phyloP scores from a whole-genome alignment of 2,113 vertebrate species.

The Prochilodus magdalenae region DNA sequence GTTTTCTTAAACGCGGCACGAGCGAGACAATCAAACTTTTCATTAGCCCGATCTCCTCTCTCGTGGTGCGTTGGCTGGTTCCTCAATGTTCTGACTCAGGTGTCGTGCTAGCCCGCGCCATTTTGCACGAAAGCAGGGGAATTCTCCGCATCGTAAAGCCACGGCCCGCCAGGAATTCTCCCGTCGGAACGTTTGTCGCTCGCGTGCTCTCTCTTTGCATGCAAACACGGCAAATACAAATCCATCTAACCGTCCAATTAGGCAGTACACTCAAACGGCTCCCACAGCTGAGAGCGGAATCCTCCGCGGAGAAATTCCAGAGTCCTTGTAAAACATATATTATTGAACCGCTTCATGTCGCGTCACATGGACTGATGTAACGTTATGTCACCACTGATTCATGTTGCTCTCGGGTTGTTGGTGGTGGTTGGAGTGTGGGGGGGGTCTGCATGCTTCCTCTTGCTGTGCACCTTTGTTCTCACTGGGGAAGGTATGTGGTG shows the following conservation, averaged over 20 bases:
- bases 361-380: not conserved
- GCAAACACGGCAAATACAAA: conserved; percentile 27
- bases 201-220: not conserved
- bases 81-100: conserved; percentile 55
- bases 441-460: conserved; percentile 15
- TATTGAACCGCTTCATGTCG: not conserved
- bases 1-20: conserved; percentile 88
- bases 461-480: not conserved
- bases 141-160: conserved; percentile 65
- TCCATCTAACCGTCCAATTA: conserved; percentile 24
- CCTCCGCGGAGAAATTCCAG: not conserved
- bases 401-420: not conserved
- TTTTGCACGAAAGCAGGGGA: conserved; percentile 61
- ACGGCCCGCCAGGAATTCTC: conserved; percentile 37
- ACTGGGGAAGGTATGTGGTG: not conserved
- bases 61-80: conserved; percentile 80
- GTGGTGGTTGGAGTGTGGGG: not conserved
- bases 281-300: conserved; percentile 2
- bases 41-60: conserved; percentile 84
- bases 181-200: conserved; percentile 13
- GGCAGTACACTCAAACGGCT: not conserved
- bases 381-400: conserved; percentile 21
- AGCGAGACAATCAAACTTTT: conserved; percentile 93
- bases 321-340: not conserved
- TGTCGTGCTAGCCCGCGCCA: conserved; percentile 53